Evolutionary conservation across 2,797 vertebrate species (phyloP).

Genomic region (Amblyopsis hoosieri): DNA sequence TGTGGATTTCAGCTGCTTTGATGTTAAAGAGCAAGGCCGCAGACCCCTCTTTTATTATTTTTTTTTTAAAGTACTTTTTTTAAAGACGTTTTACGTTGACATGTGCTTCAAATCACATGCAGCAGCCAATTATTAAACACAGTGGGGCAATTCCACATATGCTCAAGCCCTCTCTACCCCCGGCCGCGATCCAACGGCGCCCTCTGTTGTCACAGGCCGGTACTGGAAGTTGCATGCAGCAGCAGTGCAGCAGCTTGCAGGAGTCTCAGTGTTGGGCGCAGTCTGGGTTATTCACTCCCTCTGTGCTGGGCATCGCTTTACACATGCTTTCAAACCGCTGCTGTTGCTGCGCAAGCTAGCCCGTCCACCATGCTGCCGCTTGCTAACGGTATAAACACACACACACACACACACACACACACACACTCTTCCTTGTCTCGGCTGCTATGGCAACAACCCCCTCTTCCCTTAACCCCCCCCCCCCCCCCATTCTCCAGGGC

Average conservation of each 20-base stretch:
- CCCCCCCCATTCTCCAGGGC: conserved; percentile 29
- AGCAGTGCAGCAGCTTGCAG: conserved; percentile 26
- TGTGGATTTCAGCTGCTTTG: not conserved
- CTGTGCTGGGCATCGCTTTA: conserved; percentile 22
- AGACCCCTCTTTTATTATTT: not conserved
- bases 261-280: conserved; percentile 17
- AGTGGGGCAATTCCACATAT: conserved; percentile 6
- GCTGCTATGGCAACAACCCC: conserved; percentile 46
- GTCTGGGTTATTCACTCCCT: conserved; percentile 22
- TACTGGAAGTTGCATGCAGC: conserved; percentile 7
- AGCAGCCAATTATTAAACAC: not conserved
- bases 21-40: not conserved
- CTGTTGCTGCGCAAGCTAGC: conserved; percentile 33
- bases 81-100: not conserved
- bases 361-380: conserved; percentile 45
- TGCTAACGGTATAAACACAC: conserved; percentile 31
- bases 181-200: conserved; percentile 52
- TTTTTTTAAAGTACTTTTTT: not conserved
- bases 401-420: not conserved
- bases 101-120: not conserved
- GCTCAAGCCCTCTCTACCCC: not conserved
- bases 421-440: conserved; percentile 23
- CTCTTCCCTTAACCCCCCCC: not conserved
- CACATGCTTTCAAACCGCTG: conserved; percentile 30
- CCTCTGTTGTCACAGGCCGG: conserved; percentile 55